Evolutionary conservation across 2,113 vertebrate genomes (phyloP), one percentile per base, ranked within the genome.

Genomic region (Dromiciops gliroides): DNA sequence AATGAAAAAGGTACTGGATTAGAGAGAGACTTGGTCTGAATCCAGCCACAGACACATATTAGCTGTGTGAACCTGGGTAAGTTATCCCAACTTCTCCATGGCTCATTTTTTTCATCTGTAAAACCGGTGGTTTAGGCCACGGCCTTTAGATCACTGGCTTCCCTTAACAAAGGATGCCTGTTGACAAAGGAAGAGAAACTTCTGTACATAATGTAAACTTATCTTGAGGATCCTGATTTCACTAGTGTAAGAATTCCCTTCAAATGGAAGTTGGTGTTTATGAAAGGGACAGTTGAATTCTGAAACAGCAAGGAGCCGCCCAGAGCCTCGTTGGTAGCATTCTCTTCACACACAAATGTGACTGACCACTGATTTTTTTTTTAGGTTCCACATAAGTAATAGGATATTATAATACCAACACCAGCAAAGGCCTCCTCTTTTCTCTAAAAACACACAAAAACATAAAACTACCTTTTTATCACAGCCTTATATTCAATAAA

Each of bases 401-500:
- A 92, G 37, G 56, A 89, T 91, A 25, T 51, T 75, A 8, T 37
- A 91, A 89, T 91, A 94, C 94, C 89, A 93, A 92, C 93, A 89
- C 88, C 8, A 11, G 83, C 89, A 51, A n/a, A 6, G 4, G 48
- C 48, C 92, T 93, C n/a, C 75, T 75, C 14, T 91, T 95, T 28
- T 90, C 91, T 94, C 94, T 47, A 83, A 60, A 52, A 88, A 52
- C 8, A 49, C 48, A 48, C 26, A 96, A 19, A 19, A 95, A 91
- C n/a, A 92, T 16, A 31, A 44, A 52, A 53, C 37, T 47, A 22
- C 11, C 51, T 53, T 91, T 91, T 91, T 91, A 26, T 47, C n/a
- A 11, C 24, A 48, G 49, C 93, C 94, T 96, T 49, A 96, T 90
- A 95, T 94, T 92, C 95, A 96, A 83, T 91, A 90, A 94, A 94